These are phyloP conservation scores for Sus cebifrons DNA, from an alignment of 2,797 vertebrate species.

Conservation along the genomic window DNA sequence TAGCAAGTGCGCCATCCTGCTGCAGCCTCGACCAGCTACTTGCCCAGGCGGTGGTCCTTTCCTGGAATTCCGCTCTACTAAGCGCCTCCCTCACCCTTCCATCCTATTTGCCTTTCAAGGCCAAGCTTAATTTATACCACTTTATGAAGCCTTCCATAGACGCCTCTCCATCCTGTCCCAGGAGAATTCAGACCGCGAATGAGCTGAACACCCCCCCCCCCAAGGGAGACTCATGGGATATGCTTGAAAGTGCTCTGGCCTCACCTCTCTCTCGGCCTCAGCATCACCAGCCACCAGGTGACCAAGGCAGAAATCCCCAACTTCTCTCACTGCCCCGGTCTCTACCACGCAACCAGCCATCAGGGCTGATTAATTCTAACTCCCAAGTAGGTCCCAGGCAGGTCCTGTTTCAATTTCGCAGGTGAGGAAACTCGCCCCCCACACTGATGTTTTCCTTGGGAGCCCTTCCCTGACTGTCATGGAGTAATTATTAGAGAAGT, in stretches of 20 bases:
- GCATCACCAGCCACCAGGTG: accelerated
- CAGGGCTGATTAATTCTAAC: background rate
- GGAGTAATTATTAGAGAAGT: background rate
- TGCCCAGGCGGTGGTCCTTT: background rate
- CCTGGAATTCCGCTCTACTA: background rate
- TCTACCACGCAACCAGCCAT: too few species aligned
- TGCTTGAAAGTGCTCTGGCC: background rate
- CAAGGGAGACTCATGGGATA: background rate
- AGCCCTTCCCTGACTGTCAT: background rate
- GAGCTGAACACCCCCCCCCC: background rate
- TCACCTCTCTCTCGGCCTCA: background rate
- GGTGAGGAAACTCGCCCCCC: background rate
- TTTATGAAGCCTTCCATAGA: background rate
- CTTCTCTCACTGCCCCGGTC: background rate
- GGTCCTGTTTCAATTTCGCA: background rate
- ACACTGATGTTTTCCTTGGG: background rate
- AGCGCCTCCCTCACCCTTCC: background rate
- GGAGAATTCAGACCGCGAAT: background rate
- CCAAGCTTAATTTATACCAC: background rate
- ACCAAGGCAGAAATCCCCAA: background rate
- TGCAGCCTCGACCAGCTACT: background rate
- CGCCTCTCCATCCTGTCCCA: background rate
- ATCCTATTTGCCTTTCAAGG: background rate
- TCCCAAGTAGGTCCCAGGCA: background rate
- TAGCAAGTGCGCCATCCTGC: too few species aligned